Conservation (phyloP, 2,113 vertebrate genomes). For the Rana temporaria region DNA sequence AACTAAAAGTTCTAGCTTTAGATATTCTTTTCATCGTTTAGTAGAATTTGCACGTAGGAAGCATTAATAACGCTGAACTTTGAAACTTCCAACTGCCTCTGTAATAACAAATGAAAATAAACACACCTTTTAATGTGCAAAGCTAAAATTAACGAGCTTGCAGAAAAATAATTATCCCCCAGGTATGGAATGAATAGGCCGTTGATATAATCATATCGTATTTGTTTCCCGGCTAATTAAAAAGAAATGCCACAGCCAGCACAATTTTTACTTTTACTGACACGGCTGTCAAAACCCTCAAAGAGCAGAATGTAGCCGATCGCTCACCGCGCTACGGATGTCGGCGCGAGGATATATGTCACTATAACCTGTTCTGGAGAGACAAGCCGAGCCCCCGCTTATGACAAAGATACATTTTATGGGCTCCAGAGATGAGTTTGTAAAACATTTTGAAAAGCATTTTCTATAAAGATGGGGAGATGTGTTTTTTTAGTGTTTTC, state of each 20-base stretch:
- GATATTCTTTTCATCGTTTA: too few species aligned
- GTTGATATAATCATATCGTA: constrained; percentile 8
- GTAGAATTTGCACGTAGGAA: too few species aligned
- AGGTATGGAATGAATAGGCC: background rate
- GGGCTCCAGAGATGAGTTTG: background rate
- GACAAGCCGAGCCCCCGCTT: background rate
- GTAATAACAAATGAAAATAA: background rate
- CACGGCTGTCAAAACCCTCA: background rate
- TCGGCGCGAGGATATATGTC: background rate
- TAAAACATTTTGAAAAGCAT: background rate
- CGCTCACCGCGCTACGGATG: background rate
- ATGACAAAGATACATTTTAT: constrained; percentile 9
- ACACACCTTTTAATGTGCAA: background rate
- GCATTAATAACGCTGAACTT: constrained; percentile 2
- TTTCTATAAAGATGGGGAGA: background rate
- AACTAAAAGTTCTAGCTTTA: too few species aligned
- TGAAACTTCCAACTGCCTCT: background rate
- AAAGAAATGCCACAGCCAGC: constrained; percentile 1
- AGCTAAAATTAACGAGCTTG: background rate
- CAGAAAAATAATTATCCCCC: background rate
- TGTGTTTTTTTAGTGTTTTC: constrained; percentile 25
- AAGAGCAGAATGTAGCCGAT: background rate
- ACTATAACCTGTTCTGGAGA: constrained; percentile 11
- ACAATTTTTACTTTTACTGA: background rate
- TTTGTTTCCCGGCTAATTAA: constrained; percentile 18